Conservation (phyloP, 2,888 invertebrate species). For the Busseola fusca region DNA sequence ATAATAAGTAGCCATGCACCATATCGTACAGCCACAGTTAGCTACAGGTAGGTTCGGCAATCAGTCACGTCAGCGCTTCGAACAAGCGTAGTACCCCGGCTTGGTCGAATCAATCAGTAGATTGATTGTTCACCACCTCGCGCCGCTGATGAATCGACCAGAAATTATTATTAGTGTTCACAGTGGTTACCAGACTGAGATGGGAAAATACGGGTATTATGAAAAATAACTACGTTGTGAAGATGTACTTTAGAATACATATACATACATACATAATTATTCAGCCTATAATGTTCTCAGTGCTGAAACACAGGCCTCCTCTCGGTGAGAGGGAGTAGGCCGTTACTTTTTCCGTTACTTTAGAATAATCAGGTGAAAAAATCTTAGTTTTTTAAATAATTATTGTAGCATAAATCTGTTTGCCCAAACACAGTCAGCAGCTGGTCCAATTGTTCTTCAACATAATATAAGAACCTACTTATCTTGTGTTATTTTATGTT, state of each 20-base stretch:
- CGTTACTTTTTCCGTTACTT: too few relatives aligned
- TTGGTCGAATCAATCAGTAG: neutral
- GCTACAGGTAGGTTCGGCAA: conserved; percentile 13
- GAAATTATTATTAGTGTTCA: conserved; percentile 15
- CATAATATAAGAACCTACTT: too few relatives aligned
- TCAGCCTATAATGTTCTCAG: too few relatives aligned
- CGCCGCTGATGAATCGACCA: conserved; percentile 29
- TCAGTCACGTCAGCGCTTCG: conserved; percentile 30
- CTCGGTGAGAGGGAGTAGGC: too few relatives aligned
- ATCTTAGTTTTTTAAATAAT: neutral
- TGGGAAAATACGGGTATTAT: neutral
- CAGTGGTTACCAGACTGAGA: conserved; percentile 18
- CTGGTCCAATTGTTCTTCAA: too few relatives aligned
- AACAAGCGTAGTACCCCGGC: neutral
- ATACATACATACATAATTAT: too few relatives aligned
- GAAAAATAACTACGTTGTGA: neutral
- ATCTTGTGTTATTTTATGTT: too few relatives aligned
- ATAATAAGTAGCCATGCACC: too few relatives aligned
- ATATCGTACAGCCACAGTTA: neutral
- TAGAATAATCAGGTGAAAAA: neutral
- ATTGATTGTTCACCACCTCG: conserved; percentile 43
- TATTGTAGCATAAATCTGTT: neutral
- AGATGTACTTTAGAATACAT: neutral
- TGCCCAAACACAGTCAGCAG: neutral
- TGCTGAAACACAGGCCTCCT: too few relatives aligned